Conservation (phyloP, 2,113 vertebrate species). For the Protobothrops mucrosquamatus region DNA sequence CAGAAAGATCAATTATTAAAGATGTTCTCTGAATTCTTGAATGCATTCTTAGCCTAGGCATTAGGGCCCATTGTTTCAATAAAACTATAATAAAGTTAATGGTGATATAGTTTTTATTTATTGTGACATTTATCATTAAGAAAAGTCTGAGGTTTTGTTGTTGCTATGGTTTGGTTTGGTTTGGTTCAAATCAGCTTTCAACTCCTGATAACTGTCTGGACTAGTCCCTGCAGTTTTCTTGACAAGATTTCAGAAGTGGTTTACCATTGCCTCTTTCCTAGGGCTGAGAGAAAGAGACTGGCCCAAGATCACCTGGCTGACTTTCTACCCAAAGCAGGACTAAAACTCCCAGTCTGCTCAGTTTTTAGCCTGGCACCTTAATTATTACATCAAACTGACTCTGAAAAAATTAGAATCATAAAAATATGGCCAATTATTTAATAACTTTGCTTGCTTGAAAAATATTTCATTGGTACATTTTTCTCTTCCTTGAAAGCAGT, state of each 20-base stretch:
- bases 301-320: not conserved
- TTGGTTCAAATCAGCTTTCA: not conserved
- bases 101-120: not conserved
- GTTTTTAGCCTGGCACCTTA: not conserved
- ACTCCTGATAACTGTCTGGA: not conserved
- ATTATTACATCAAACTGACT: not conserved
- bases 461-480: slow-evolving; percentile 36
- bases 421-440: not conserved
- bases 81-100: not conserved
- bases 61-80: not conserved
- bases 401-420: not conserved
- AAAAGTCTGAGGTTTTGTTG: not conserved
- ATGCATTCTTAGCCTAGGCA: not conserved
- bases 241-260: not conserved
- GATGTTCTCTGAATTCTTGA: not conserved
- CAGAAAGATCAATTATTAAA: not conserved
- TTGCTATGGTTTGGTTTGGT: not conserved
- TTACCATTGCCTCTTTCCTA: not conserved
- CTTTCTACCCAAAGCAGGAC: not conserved
- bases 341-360: not conserved
- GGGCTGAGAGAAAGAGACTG: not conserved
- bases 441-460: not conserved
- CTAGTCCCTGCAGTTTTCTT: not conserved
- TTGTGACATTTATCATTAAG: not conserved
- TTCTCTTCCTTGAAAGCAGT: slow-evolving; percentile 45